Evolutionary conservation across 2,797 vertebrate genomes (phyloP).

Genomic region (Mormyrops attenuatus): DNA sequence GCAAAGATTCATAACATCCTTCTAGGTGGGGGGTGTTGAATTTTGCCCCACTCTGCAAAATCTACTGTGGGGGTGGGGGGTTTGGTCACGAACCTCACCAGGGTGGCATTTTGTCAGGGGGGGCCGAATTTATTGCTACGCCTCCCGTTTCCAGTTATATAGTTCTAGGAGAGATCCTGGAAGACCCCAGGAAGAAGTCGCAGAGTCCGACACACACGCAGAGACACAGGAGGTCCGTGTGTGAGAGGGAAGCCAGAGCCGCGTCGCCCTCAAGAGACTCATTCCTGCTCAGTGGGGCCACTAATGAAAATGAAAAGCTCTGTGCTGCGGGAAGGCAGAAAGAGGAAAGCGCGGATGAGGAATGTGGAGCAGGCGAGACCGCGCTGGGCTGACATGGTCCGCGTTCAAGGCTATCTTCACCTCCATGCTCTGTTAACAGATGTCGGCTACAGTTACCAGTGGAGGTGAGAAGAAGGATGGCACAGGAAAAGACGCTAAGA

Average conservation of each 20-base stretch:
- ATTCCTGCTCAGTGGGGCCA: neutral
- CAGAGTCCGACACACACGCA: neutral
- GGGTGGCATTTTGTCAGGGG: neutral
- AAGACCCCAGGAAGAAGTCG: neutral
- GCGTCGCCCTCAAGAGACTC: neutral
- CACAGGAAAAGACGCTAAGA: neutral
- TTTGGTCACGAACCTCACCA: neutral
- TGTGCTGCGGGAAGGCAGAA: neutral
- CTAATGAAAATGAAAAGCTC: slow-evolving; percentile 6
- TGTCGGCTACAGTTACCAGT: neutral
- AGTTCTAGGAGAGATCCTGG: neutral
- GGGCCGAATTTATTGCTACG: neutral
- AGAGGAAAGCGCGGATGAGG: neutral
- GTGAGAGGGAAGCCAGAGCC: neutral
- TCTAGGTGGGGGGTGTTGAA: neutral
- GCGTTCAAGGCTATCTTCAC: neutral
- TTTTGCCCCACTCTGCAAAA: neutral
- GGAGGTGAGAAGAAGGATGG: neutral
- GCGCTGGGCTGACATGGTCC: neutral
- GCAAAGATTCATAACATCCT: neutral
- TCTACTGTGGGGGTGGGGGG: neutral
- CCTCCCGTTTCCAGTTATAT: neutral
- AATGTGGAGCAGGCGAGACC: neutral
- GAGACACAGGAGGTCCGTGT: neutral
- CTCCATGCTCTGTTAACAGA: neutral